Conservation (phyloP, 2,113 vertebrate species). For the Cygnus atratus region DNA sequence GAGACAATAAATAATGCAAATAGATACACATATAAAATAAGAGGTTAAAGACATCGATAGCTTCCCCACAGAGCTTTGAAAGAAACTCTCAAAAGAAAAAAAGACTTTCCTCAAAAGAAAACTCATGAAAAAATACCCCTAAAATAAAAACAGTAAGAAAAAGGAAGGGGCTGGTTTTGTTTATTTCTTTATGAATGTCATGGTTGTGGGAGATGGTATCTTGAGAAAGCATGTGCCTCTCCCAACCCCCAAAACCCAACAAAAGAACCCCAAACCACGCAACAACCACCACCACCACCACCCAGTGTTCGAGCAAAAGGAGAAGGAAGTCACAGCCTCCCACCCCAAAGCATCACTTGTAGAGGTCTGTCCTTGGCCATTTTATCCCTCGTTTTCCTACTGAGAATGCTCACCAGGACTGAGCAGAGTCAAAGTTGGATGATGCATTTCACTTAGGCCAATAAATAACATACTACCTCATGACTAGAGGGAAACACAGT, state of each 20-base stretch:
- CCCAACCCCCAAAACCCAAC: not conserved
- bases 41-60: constrained; percentile 11
- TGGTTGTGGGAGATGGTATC: not conserved
- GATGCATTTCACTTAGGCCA: not conserved
- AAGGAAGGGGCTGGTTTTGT: not conserved
- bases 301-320: not conserved
- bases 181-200: not conserved
- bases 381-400: not conserved
- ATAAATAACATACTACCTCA: not conserved
- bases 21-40: not conserved
- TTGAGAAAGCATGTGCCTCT: not conserved
- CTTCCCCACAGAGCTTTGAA: not conserved
- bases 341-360: rapidly evolving
- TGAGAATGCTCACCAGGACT: not conserved
- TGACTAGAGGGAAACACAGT: not conserved
- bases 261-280: not conserved
- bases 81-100: not conserved
- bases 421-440: not conserved
- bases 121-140: not conserved
- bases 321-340: not conserved
- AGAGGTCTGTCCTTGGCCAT: not conserved
- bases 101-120: not conserved
- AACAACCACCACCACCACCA: too few species aligned
- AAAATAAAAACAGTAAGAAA: not conserved
- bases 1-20: constrained; percentile 44